phyloP scores from a whole-genome alignment of 2,797 vertebrate genomes.

The Apogon hyalosoma region DNA sequence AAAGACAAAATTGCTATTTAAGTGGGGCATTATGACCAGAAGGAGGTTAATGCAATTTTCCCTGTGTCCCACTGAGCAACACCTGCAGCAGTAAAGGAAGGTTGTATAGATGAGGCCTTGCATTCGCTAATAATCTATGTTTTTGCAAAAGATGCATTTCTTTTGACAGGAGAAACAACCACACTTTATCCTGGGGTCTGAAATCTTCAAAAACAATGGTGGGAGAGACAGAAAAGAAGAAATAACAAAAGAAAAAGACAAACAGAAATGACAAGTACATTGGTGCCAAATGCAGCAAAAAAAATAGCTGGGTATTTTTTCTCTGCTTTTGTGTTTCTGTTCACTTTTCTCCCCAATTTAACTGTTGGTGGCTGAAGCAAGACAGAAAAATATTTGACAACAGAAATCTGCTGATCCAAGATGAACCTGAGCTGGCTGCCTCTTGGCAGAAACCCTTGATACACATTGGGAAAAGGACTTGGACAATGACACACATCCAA shows the following conservation, averaged over 20 bases:
- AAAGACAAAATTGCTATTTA: slow-evolving; percentile 19
- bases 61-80: slow-evolving; percentile 15
- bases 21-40: slow-evolving; percentile 8
- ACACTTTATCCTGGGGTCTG: slow-evolving; percentile 18
- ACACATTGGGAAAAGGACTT: slow-evolving; percentile 44
- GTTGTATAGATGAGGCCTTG: background rate
- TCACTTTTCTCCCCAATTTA: slow-evolving; percentile 59
- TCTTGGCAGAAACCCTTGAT: slow-evolving; percentile 19
- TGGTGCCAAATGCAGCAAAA: slow-evolving; percentile 31
- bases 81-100: slow-evolving; percentile 17
- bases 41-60: slow-evolving; percentile 22
- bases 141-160: slow-evolving; percentile 11
- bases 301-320: slow-evolving; percentile 23
- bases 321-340: slow-evolving; percentile 10
- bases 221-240: slow-evolving; percentile 7
- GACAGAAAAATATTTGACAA: slow-evolving; percentile 46
- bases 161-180: slow-evolving; percentile 28
- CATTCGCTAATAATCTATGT: slow-evolving; percentile 3
- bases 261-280: slow-evolving; percentile 39
- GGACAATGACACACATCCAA: slow-evolving; percentile 5
- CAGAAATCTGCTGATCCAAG: slow-evolving; percentile 45
- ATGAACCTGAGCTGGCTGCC: slow-evolving; percentile 35
- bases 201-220: slow-evolving; percentile 21
- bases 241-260: slow-evolving; percentile 25
- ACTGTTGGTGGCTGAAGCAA: slow-evolving; percentile 41